Conservation (phyloP, 2,797 vertebrate species). For the Sandelia bainsii region DNA sequence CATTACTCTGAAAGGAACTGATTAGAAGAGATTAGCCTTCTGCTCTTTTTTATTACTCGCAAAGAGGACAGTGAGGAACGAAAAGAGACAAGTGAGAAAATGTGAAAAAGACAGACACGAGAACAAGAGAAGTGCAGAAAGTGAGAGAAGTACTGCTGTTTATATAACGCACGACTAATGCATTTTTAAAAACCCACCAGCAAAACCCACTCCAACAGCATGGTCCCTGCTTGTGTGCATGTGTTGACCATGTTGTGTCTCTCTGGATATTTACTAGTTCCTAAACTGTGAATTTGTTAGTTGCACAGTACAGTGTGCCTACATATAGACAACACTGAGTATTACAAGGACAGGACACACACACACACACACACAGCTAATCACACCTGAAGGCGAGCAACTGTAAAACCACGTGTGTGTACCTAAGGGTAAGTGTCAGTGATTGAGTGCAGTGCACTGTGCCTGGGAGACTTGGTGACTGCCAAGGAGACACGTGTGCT, state of each 20-base stretch:
- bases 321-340: not conserved
- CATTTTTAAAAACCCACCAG: conserved; percentile 63
- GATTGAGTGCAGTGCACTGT: conserved; percentile 15
- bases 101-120: conserved; percentile 6
- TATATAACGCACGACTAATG: conserved; percentile 79
- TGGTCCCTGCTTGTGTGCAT: conserved; percentile 6
- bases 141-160: conserved; percentile 50
- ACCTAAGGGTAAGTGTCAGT: conserved; percentile 2
- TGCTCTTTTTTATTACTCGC: conserved; percentile 12
- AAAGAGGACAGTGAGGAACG: not conserved
- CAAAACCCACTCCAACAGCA: conserved; percentile 27
- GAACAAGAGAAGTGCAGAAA: conserved; percentile 9
- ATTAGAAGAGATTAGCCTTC: conserved; percentile 15
- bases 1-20: conserved; percentile 6
- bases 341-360: not conserved
- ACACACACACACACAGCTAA: not conserved
- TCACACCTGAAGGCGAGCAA: conserved; percentile 15
- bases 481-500: conserved; percentile 54
- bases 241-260: not conserved
- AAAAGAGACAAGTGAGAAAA: conserved; percentile 26
- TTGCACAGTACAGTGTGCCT: too few species aligned
- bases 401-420: conserved; percentile 28
- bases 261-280: conserved; percentile 4
- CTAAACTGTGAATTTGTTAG: conserved; percentile 2
- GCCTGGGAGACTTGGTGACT: conserved; percentile 47